Evolutionary conservation across 1,140 invertebrate species (phyloP), one percentile per base, ranked within the genome.

Genomic region (Lucilia sericata): DNA sequence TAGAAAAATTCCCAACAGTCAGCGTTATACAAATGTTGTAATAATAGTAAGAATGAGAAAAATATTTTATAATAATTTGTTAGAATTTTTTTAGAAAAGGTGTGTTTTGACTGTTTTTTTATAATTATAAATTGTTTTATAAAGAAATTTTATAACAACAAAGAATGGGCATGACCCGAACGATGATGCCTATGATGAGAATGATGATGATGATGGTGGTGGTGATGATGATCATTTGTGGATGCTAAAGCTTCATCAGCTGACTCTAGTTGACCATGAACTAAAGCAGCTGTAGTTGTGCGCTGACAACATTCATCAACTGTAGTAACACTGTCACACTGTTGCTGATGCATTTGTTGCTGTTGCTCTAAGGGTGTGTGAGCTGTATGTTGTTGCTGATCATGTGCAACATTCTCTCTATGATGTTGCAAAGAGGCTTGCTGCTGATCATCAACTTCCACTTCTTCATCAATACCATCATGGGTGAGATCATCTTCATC

Each of bases 351-450:
- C 42, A 81, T 25, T 80, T 82, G 78, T 49, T 84, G 80, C 19
- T 84, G 75, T 25, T 81, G 65, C 8, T 82, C 82, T n/a, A 80
- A 60, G 17, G 81, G 82, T 19, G 75, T 83, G 55, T 86, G 90
- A 36, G 87, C 82, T 81, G 87, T 85, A 76, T 87, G 88, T 25
- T 88, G 88, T 8, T 86, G 88, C n/a, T 85, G 84, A 14, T 82
- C 30, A 21, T 36, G 51, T 2, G 47, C 47, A 12, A 74, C 81
- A 17, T 55, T 70, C 17, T 76, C 34, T 14, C 49, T 51, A 30
- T 76, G 65, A 51, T 84, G 84, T 14, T 82, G 80, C 21, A 49
- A n/a, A 49, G 76, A 80, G 42, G 42, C 5, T 4, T 80, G 42
- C 14, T 55, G 51, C 12, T 55, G 51, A 9, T 78, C 75, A 78